Base-by-base conservation (phyloP, 2,797 vertebrate genomes). In the Parauchenoglanis punctatus region DNA sequence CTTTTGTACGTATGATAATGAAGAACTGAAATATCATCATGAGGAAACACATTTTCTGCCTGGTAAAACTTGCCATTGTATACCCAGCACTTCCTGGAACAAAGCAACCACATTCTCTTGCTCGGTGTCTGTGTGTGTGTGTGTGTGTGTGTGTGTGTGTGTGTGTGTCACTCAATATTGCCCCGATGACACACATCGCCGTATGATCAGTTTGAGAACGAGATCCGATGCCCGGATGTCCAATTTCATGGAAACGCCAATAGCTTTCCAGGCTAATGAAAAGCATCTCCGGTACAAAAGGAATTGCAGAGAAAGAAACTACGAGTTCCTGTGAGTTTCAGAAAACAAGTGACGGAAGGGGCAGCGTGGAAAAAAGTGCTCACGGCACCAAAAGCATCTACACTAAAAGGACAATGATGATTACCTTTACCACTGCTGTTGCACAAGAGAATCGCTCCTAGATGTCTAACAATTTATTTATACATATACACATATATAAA, bases 61-160 rank as follows among this genome's bases (percentile, higher is more conserved):
- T 25, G 85, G 63, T 72, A 83, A 65, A 49, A 54, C 68, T 65
- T 75, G 54, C 25, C 31, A 59, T 18, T 35, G 72, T 77, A 59
- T 44, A 84, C 35, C 73, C 49, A 18, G n/a, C 63, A 78, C 73
- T 84, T 84, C 82, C 52, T 84, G 49, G 67, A 58, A 44, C 23
- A 25, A 77, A 18, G n/a, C 40, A 63, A 20, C 44, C n/a, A 40
- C 44, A 76, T 58, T 54, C 18, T 59, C 40, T 40, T 40, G 40
- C 40, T 40, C 40, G 40, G 40, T 40, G 40, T 40, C 7, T 49
- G 49, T 4, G 49, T 7, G 10, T 49, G 6, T 49, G 46, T 7
- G 46, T 3, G 5, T 59, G 17, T 65, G 61, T 65, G 61, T 49
- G 49, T 4, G 49, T 7, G 10, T 49, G 6, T 49, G 46, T 73